phyloP scores from a whole-genome alignment of 2,888 invertebrate species.

The Dryocosmus kuriphilus region DNA sequence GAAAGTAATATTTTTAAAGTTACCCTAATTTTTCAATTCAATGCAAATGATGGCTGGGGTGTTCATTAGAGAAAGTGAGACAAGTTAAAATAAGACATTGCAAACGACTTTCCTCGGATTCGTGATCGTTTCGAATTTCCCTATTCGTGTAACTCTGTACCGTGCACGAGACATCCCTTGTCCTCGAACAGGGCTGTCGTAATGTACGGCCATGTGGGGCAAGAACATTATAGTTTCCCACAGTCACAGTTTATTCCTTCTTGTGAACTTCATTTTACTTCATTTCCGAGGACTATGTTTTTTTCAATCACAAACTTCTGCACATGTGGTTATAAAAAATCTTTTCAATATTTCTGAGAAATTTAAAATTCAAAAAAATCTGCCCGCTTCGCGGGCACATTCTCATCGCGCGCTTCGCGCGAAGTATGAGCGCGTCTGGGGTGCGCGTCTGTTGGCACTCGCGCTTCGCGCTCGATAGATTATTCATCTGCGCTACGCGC shows the following conservation, averaged over 20 bases:
- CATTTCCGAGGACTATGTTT: constrained; percentile 20
- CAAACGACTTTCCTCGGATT: constrained; percentile 32
- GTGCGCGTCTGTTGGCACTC: no score
- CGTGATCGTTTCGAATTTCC: constrained; percentile 40
- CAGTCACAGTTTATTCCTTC: constrained; percentile 30
- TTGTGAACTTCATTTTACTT: constrained; percentile 20
- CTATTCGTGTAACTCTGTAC: constrained; percentile 52
- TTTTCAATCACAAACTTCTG: constrained; percentile 12
- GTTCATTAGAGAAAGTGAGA: constrained; percentile 31
- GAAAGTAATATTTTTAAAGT: not conserved
- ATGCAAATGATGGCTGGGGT: not conserved
- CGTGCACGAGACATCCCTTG: constrained; percentile 50
- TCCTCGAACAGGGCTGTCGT: constrained; percentile 40
- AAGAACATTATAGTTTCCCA: constrained; percentile 33
- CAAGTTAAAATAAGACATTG: constrained; percentile 29
- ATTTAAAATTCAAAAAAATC: no score
- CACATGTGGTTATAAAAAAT: not conserved
- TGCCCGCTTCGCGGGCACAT: no score
- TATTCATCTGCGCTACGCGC: no score
- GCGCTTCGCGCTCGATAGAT: no score
- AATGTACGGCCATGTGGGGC: constrained; percentile 35
- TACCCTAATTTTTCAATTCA: not conserved
- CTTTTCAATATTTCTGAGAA: no score
- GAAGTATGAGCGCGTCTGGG: no score
- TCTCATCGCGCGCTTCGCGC: no score